phyloP scores from a whole-genome alignment of 2,797 vertebrate genomes.

The Petrocephalus sullivani region DNA sequence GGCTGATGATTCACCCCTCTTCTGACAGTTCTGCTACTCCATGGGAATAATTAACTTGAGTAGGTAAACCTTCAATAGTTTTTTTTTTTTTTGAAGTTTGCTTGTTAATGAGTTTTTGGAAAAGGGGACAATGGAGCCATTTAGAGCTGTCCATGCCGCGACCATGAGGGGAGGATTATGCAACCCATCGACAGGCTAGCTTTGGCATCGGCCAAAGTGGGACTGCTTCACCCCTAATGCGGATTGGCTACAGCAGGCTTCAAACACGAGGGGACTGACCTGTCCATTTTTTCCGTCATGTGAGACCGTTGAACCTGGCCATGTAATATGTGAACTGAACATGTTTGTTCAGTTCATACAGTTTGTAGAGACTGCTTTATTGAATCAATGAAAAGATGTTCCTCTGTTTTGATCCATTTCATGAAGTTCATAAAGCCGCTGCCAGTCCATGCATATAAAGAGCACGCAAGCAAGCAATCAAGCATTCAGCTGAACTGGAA shows the following conservation, averaged over 20 bases:
- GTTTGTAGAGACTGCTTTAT: background rate
- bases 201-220: background rate
- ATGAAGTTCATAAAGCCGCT: background rate
- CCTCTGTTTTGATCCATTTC: background rate
- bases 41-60: background rate
- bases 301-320: background rate
- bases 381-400: background rate
- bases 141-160: background rate
- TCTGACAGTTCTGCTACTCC: background rate
- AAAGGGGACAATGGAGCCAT: background rate
- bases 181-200: background rate
- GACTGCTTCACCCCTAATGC: background rate
- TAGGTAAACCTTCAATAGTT: background rate
- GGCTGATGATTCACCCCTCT: background rate
- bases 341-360: background rate
- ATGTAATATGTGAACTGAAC: no score
- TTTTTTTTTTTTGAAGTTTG: background rate
- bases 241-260: background rate
- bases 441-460: background rate
- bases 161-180: background rate
- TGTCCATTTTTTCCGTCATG: background rate
- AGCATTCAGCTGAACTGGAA: background rate
- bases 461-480: background rate
- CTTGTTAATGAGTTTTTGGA: background rate
- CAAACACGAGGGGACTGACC: background rate